Base-by-base conservation (phyloP, 2,113 vertebrate species). In the Cervus canadensis region DNA sequence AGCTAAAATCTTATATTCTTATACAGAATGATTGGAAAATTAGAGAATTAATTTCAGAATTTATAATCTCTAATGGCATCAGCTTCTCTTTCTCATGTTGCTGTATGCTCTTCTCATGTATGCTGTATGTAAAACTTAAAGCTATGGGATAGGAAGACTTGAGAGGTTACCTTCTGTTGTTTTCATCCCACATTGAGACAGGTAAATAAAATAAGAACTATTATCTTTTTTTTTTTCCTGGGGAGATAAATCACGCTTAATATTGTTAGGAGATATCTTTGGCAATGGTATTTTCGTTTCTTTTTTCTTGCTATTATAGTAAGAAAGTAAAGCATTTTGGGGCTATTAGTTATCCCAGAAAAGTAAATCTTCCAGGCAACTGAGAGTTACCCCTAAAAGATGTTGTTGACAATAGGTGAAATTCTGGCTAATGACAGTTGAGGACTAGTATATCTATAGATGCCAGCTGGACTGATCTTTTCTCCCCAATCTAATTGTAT, bases 371-470 rank as follows among this genome's bases (percentile, higher is more conserved):
- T 96, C 15, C 19, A 94, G 81, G 36, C 36, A 88, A 92, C 83
- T 84, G 76, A 87, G 43, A 88, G 90, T 88, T 94, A 93, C 43
- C n/a, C n/a, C 28, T 81, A 52, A 19, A 74, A 89, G 23, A 67
- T 78, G 82, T 76, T 76, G 28, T 93, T 96, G 85, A 87, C 36
- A 94, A 76, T 59, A 57, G 45, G 76, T 90, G 45, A 96, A 97
- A 93, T 97, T 96, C 56, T 91, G 81, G 74, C 64, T 96, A 91
- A 94, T 79, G 45, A 79, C 36, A 91, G 14, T 64, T 85, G 36
- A 93, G 40, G 64, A 86, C 45, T 64, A 82, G 28, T 86, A 25
- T 95, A 74, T 54, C 59, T 91, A 62, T 91, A 81, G 81, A 93
- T 93, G 43, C 60, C 86, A 93, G 33, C 50, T 93, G 45, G 83